Conservation (phyloP, 92 coral and sea anemone species). For the Bergia puertoricense region DNA sequence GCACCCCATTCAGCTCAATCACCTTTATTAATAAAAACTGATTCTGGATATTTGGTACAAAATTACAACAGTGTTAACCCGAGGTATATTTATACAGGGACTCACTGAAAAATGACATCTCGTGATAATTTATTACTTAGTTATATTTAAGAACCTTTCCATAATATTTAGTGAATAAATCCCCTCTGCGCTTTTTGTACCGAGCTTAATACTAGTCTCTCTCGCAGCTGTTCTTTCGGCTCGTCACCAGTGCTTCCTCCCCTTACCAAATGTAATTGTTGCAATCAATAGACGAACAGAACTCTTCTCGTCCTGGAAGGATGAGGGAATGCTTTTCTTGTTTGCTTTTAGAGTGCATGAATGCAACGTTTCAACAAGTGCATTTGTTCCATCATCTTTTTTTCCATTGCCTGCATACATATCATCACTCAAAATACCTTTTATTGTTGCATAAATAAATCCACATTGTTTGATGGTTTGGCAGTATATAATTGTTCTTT, state of each 20-base stretch:
- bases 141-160: too few species aligned
- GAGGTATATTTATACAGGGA: too few species aligned
- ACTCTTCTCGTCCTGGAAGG: conserved; percentile 27
- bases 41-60: too few species aligned
- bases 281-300: conserved; percentile 9
- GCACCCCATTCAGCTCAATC: too few species aligned
- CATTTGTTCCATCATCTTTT: conserved; percentile 41
- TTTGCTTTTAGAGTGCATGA: conserved; percentile 42
- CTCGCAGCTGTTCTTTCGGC: too few species aligned
- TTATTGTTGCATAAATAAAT: conserved; percentile 54
- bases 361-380: conserved; percentile 47
- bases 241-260: not conserved
- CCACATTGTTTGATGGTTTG: conserved; percentile 69
- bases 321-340: conserved; percentile 15
- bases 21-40: too few species aligned
- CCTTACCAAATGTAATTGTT: conserved; percentile 34
- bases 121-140: too few species aligned
- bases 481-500: conserved; percentile 43
- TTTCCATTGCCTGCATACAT: not conserved
- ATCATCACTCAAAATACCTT: conserved; percentile 46
- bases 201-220: too few species aligned
- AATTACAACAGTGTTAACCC: too few species aligned
- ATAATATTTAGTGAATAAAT: too few species aligned
- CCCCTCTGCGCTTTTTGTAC: too few species aligned
- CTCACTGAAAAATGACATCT: too few species aligned